Conservation (phyloP, 1,140 invertebrate genomes). For the Drosophila ananassae region DNA sequence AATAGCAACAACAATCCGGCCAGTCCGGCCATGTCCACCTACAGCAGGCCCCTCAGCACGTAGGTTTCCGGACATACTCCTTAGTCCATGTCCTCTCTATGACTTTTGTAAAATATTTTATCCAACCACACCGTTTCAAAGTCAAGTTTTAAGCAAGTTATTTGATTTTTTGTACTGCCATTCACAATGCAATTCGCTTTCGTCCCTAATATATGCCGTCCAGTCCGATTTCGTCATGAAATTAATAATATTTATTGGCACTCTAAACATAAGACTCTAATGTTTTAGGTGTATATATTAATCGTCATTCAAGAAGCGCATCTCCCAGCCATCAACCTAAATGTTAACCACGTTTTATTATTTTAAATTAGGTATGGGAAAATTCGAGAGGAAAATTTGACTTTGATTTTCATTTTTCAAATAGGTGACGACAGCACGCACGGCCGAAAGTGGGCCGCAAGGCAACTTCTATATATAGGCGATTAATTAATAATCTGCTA, state of each 20-base stretch:
- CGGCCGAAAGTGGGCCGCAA: background rate
- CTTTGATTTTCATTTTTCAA: background rate
- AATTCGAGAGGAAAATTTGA: background rate
- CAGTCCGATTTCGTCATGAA: background rate
- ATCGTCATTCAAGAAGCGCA: background rate
- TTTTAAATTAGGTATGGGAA: background rate
- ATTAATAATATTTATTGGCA: background rate
- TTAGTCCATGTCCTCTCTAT: background rate
- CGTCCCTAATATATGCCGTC: background rate
- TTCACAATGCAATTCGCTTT: background rate
- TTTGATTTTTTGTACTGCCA: background rate
- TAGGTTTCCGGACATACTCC: slow-evolving; percentile 32
- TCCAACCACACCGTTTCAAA: background rate
- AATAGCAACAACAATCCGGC: slow-evolving; percentile 76
- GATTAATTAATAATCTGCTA: background rate
- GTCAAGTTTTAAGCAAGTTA: background rate
- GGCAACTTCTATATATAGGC: background rate
- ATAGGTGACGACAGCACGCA: background rate
- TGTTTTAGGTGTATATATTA: background rate
- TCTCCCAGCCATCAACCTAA: background rate
- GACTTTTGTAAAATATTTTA: background rate
- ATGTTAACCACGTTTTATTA: background rate
- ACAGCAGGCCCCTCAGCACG: slow-evolving; percentile 82
- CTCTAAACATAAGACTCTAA: background rate
- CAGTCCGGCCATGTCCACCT: slow-evolving; percentile 72